Evolutionary conservation across 2,797 vertebrate genomes (phyloP).

Genomic region (Thripadectes ignobilis): DNA sequence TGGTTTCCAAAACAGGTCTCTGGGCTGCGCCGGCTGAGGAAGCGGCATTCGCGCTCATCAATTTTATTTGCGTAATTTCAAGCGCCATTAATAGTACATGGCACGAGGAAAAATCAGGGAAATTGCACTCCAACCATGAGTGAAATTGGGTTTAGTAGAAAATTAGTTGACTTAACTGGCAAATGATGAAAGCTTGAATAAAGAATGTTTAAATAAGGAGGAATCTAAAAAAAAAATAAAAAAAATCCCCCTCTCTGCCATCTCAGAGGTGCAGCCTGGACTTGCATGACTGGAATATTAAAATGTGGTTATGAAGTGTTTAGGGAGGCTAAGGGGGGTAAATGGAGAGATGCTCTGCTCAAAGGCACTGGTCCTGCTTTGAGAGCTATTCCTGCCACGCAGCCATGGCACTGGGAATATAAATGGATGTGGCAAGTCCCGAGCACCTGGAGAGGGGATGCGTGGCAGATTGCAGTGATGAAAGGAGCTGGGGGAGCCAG

Average conservation of each 20-base stretch:
- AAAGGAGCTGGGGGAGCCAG: neutral
- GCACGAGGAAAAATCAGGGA: slow-evolving; percentile 65
- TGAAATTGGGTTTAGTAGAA: slow-evolving; percentile 80
- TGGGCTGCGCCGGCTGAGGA: neutral
- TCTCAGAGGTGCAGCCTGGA: neutral
- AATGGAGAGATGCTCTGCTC: neutral
- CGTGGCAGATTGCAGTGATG: fast-evolving
- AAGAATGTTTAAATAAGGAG: slow-evolving; percentile 57
- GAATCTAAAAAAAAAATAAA: neutral
- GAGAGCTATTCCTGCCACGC: neutral
- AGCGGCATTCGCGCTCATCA: slow-evolving; percentile 34
- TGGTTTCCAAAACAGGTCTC: neutral
- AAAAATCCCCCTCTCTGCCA: neutral
- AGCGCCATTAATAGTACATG: slow-evolving; percentile 76
- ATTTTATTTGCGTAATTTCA: slow-evolving; percentile 76
- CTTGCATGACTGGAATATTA: slow-evolving; percentile 36
- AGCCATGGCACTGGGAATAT: neutral
- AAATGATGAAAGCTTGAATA: slow-evolving; percentile 71
- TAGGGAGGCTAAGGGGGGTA: neutral
- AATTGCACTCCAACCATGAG: slow-evolving; percentile 76
- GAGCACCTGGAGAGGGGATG: neutral
- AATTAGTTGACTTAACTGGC: slow-evolving; percentile 80
- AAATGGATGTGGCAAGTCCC: neutral
- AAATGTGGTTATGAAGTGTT: neutral
- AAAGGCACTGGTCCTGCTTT: neutral